Percentiles rank a stretch among this genome's conserved stretches.
These are phyloP conservation scores for Rhynchonycteris naso DNA, from an alignment of 2,797 vertebrate genomes.

Conservation along the genomic window DNA sequence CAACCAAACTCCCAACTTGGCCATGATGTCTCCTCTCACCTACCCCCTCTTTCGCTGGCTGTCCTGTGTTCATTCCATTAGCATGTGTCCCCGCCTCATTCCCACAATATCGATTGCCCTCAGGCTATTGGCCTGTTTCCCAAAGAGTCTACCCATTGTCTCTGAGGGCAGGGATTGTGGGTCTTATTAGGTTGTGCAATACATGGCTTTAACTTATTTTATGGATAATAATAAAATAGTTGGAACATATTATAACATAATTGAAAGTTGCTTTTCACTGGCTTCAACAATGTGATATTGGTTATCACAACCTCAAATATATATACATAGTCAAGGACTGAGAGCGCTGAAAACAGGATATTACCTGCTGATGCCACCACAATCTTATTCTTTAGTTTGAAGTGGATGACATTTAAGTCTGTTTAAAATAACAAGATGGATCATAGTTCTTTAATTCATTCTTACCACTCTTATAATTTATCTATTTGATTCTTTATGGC, in stretches of 20 bases:
- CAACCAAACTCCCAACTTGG: not conserved
- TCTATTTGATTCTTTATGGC: not conserved
- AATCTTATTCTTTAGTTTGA: not conserved
- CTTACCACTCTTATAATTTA: not conserved
- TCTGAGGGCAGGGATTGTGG: not conserved
- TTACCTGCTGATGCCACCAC: not conserved
- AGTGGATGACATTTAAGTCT: not conserved
- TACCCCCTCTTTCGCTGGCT: not conserved
- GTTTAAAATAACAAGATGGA: not conserved
- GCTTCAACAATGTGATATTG: not conserved
- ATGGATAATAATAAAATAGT: not conserved
- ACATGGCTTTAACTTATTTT: not conserved
- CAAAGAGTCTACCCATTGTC: not conserved
- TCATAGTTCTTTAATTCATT: not conserved
- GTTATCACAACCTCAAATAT: not conserved
- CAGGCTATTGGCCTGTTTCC: not conserved
- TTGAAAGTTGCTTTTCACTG: not conserved
- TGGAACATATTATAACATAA: not conserved
- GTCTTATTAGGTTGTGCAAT: not conserved
- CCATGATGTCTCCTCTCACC: not conserved
- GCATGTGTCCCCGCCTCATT: accelerated
- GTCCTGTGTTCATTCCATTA: not conserved
- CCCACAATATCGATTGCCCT: not conserved
- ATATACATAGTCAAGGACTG: not conserved
- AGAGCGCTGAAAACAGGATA: not conserved